phyloP scores from a whole-genome alignment of 2,797 vertebrate genomes.

The Pangasius mekongensis region DNA sequence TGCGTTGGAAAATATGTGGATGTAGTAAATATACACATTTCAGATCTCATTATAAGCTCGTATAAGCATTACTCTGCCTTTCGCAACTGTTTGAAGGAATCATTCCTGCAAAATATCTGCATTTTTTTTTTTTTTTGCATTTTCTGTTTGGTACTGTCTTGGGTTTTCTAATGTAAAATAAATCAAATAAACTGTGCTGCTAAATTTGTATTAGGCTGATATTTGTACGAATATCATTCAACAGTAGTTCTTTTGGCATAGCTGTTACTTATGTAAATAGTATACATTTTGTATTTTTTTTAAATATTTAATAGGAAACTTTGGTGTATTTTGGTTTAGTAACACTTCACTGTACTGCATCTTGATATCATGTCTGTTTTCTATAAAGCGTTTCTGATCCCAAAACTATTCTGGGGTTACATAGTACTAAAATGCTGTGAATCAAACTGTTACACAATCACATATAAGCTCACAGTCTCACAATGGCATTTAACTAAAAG shows the following conservation, averaged over 20 bases:
- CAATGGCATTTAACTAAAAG: neutral
- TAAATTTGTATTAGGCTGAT: neutral
- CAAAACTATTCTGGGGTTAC: neutral
- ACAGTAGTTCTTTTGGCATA: neutral
- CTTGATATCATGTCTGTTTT: neutral
- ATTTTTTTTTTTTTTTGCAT: neutral
- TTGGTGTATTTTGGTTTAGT: constrained; percentile 3
- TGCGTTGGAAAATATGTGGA: neutral
- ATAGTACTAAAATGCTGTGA: neutral
- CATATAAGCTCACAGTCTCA: neutral
- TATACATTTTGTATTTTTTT: neutral
- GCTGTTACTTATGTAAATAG: neutral
- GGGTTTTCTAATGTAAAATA: neutral
- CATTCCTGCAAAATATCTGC: neutral
- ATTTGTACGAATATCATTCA: neutral
- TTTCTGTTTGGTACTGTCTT: neutral
- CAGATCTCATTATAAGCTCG: neutral
- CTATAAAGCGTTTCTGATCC: neutral
- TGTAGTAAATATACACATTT: neutral
- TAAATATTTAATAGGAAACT: neutral
- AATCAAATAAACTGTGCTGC: neutral
- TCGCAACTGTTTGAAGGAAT: neutral
- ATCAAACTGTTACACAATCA: neutral
- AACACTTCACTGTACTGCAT: neutral
- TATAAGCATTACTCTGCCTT: neutral